A percentile compares a stretch with the other conserved stretches of the same genome.
Conservation (phyloP, 2,797 vertebrate genomes). For the Phrynocephalus vlangalii region DNA sequence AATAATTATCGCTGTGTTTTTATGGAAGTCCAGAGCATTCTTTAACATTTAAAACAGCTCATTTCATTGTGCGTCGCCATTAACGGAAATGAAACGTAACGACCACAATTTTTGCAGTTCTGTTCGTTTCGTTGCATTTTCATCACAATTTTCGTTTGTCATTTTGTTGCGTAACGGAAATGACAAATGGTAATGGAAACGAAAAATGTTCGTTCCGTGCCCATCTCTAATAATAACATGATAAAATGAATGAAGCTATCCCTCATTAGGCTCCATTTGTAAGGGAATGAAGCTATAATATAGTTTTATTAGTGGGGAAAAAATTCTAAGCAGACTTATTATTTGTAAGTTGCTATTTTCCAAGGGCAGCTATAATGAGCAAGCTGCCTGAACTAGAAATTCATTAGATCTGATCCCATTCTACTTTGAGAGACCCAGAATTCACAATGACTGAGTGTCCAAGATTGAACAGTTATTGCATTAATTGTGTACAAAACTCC, state of each 20-base stretch:
- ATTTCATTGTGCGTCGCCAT: too few relatives aligned
- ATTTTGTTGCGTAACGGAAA: too few relatives aligned
- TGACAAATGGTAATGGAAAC: too few relatives aligned
- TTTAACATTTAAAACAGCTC: too few relatives aligned
- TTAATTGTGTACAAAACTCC: neutral
- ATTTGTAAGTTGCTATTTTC: neutral
- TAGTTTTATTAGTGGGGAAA: neutral
- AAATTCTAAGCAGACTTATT: neutral
- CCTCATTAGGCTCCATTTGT: neutral
- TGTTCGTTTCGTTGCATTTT: too few relatives aligned
- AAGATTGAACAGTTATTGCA: neutral
- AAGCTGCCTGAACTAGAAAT: neutral
- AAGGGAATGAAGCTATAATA: neutral
- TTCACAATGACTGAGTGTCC: neutral
- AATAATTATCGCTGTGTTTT: too few relatives aligned
- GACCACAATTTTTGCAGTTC: too few relatives aligned
- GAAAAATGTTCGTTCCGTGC: too few relatives aligned
- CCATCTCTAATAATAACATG: neutral
- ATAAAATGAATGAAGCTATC: neutral
- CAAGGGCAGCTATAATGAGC: neutral
- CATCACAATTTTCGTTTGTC: too few relatives aligned
- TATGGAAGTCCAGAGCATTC: too few relatives aligned
- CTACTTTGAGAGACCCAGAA: neutral
- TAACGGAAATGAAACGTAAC: too few relatives aligned
- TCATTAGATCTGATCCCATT: neutral